Evolutionary conservation across 1,140 invertebrate species (phyloP).

Genomic region (Chionoecetes opilio): DNA sequence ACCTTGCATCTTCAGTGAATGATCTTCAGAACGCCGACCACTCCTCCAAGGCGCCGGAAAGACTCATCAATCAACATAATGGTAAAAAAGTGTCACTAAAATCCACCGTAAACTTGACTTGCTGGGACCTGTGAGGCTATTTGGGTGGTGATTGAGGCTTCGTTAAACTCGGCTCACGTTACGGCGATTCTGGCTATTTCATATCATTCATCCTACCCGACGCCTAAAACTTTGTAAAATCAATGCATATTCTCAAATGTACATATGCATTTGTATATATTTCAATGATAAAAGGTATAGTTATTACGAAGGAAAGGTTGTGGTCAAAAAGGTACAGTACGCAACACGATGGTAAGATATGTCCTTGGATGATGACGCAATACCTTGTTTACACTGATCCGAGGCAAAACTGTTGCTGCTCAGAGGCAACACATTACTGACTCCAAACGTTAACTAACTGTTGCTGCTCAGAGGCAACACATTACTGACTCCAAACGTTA

Average conservation of each 20-base stretch:
- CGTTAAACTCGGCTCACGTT: slow-evolving; percentile 17
- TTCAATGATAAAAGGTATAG: not conserved
- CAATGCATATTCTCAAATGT: not conserved
- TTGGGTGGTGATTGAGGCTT: not conserved
- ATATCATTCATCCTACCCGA: not conserved
- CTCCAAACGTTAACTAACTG: not conserved
- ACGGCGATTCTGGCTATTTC: not conserved
- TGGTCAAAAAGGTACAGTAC: not conserved
- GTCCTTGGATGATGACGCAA: not conserved
- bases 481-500: not conserved
- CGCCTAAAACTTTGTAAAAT: not conserved
- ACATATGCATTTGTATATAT: not conserved
- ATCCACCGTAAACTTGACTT: not conserved
- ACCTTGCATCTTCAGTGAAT: not conserved
- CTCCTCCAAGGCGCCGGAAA: not conserved
- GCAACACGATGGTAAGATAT: not conserved
- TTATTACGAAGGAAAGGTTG: not conserved
- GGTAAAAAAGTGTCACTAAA: not conserved
- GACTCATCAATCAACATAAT: not conserved
- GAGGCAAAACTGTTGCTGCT: not conserved
- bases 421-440: no score
- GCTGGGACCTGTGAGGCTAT: not conserved
- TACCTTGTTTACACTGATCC: not conserved
- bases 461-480: no score
- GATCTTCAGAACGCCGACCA: not conserved